Conservation (phyloP, 2,888 invertebrate species). For the Lapara coniferarum region DNA sequence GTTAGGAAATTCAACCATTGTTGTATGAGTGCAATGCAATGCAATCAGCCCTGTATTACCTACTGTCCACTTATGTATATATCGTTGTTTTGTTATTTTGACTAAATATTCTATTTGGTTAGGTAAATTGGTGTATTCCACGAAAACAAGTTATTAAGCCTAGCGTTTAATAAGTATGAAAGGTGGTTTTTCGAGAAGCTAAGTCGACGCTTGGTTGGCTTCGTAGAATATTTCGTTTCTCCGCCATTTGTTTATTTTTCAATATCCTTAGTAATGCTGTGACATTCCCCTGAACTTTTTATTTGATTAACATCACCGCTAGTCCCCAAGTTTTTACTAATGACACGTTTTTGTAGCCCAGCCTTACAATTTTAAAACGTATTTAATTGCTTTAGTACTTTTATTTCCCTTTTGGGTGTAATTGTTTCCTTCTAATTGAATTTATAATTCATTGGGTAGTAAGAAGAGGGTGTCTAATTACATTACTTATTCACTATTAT, state of each 20-base stretch:
- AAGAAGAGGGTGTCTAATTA: background rate
- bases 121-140: background rate
- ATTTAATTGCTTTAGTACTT: conserved; percentile 1
- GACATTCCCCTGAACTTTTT: conserved; percentile 13
- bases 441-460: background rate
- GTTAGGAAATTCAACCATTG: too few relatives aligned
- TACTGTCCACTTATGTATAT: too few relatives aligned
- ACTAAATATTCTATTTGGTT: background rate
- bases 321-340: conserved; percentile 6
- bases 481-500: background rate
- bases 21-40: too few relatives aligned
- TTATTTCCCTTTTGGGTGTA: background rate
- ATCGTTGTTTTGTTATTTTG: too few relatives aligned
- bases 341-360: background rate
- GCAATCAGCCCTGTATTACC: too few relatives aligned
- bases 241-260: background rate
- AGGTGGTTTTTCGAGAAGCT: background rate
- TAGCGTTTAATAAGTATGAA: conserved; percentile 2
- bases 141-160: background rate
- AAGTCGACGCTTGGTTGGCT: conserved; percentile 5
- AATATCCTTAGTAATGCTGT: background rate
- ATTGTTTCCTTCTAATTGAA: background rate
- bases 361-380: background rate
- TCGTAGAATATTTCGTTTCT: background rate
- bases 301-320: background rate